phyloP scores from a whole-genome alignment of 2,797 vertebrate species.

The Erethizon dorsatum region DNA sequence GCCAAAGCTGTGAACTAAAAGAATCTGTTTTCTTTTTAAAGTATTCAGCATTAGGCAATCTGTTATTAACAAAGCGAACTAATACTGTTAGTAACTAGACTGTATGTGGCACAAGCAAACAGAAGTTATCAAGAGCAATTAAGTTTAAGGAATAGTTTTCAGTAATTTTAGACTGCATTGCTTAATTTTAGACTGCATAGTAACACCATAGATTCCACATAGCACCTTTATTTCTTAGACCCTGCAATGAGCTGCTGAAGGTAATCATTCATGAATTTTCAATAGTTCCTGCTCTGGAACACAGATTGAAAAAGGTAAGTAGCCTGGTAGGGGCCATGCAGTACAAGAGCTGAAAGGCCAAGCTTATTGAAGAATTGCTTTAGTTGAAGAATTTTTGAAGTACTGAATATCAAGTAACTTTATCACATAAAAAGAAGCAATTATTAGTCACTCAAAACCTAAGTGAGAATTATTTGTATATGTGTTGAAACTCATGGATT shows the following conservation, averaged over 20 bases:
- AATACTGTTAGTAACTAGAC: background rate
- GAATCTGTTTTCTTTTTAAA: background rate
- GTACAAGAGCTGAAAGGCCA: background rate
- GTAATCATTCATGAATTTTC: background rate
- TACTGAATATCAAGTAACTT: slow-evolving; percentile 18
- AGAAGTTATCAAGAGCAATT: background rate
- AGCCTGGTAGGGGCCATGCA: background rate
- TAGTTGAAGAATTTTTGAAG: slow-evolving; percentile 29
- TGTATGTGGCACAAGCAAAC: background rate
- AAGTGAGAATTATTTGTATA: background rate
- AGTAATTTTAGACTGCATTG: background rate
- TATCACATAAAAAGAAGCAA: background rate
- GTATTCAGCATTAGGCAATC: background rate
- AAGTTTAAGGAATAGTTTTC: background rate
- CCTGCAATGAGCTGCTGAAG: background rate
- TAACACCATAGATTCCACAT: background rate
- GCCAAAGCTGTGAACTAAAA: background rate
- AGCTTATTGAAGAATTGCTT: background rate
- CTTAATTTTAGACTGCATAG: background rate
- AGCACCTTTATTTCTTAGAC: background rate
- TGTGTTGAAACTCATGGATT: background rate
- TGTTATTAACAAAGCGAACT: background rate
- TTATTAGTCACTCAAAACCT: background rate
- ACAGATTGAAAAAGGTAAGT: background rate
- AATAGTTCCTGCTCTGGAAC: background rate